These are phyloP conservation scores for Gerris lacustris DNA, from an alignment of 2,888 invertebrate species.

Conservation along the genomic window DNA sequence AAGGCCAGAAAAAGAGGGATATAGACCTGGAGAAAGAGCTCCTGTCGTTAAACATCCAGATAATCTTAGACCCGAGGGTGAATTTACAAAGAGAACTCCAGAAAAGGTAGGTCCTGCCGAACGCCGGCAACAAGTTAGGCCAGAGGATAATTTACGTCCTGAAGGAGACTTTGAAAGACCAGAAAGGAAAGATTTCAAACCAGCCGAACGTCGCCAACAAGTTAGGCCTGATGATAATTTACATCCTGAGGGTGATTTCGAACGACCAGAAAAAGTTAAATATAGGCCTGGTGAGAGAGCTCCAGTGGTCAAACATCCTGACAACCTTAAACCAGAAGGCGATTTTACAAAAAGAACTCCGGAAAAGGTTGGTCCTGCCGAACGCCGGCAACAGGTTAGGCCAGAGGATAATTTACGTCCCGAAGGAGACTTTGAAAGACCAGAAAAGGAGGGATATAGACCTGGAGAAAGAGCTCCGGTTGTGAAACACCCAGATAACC, in stretches of 20 bases:
- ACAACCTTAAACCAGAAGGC: slow-evolving; percentile 34
- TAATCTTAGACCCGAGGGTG: slow-evolving; percentile 43
- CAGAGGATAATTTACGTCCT: slow-evolving; percentile 42
- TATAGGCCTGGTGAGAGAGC: slow-evolving; percentile 33
- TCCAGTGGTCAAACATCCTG: slow-evolving; percentile 39
- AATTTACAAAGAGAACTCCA: slow-evolving; percentile 41
- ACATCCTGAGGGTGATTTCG: slow-evolving; percentile 41
- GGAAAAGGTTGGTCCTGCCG: slow-evolving; percentile 38
- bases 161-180: slow-evolving; percentile 43
- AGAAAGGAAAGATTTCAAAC: slow-evolving; percentile 35
- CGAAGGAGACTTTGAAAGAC: slow-evolving; percentile 36
- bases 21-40: slow-evolving; percentile 36
- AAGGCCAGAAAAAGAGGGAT: slow-evolving; percentile 45
- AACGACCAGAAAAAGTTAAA: slow-evolving; percentile 25
- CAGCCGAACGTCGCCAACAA: slow-evolving; percentile 43
- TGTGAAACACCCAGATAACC: slow-evolving; percentile 40
- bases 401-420: slow-evolving; percentile 37
- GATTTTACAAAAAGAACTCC: slow-evolving; percentile 34
- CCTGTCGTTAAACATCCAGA: slow-evolving; percentile 36
- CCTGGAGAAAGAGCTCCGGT: slow-evolving; percentile 37
- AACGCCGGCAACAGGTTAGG: slow-evolving; percentile 37
- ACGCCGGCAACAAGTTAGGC: slow-evolving; percentile 35
- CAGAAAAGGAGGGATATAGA: slow-evolving; percentile 35
- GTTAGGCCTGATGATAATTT: slow-evolving; percentile 37
- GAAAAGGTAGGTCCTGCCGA: slow-evolving; percentile 37